These are phyloP conservation scores for Xanthia togata DNA, from an alignment of 2,888 invertebrate species.

Conservation along the genomic window DNA sequence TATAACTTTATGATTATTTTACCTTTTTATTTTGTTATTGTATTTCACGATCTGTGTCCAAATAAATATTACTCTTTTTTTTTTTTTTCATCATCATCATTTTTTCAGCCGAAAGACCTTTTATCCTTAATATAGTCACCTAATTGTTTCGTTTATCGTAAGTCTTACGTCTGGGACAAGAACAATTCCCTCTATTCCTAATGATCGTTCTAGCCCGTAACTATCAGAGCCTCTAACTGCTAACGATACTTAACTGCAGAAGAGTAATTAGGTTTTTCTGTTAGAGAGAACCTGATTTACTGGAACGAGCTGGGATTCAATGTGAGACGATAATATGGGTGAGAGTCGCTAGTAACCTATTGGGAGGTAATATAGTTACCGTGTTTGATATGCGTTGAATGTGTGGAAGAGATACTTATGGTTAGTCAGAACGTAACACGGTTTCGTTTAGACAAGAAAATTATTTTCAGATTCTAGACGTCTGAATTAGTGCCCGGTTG, in stretches of 20 bases:
- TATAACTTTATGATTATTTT: too few relatives aligned
- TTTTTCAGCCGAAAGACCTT: too few relatives aligned
- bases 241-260: conserved; percentile 24
- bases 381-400: too few relatives aligned
- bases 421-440: neutral
- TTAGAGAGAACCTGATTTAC: conserved; percentile 22
- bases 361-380: neutral
- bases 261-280: conserved; percentile 44
- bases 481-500: too few relatives aligned
- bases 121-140: too few relatives aligned
- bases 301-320: neutral
- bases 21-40: too few relatives aligned
- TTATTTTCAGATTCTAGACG: neutral
- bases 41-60: too few relatives aligned
- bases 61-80: too few relatives aligned
- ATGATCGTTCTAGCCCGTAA: conserved; percentile 1
- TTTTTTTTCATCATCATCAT: too few relatives aligned
- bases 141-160: neutral
- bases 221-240: neutral
- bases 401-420: neutral
- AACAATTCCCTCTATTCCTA: conserved; percentile 1
- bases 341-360: conserved; percentile 4
- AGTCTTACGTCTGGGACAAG: neutral
- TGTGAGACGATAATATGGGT: neutral
- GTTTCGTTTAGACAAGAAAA: neutral